Conservation (phyloP, 1,140 invertebrate species). For the Apolygus lucorum region DNA sequence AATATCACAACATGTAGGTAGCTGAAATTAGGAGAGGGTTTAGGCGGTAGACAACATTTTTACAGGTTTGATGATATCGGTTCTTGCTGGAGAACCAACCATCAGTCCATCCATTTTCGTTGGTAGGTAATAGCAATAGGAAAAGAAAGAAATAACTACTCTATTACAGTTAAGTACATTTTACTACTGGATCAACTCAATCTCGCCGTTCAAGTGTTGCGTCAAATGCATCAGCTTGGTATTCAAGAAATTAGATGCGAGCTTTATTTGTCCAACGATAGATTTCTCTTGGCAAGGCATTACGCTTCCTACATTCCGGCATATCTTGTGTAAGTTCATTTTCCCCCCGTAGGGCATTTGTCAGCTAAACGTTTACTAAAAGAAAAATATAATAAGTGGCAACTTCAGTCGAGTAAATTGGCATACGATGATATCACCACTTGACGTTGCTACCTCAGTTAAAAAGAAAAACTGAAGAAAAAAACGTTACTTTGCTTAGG, state of each 20-base stretch:
- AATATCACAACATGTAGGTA: not conserved
- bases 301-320: not conserved
- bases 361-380: not conserved
- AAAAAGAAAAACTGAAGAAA: too few relatives aligned
- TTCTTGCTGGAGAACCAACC: not conserved
- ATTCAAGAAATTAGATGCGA: not conserved
- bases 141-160: not conserved
- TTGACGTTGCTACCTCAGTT: not conserved
- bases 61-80: not conserved
- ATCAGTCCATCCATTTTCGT: not conserved
- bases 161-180: not conserved
- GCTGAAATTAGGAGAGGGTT: not conserved
- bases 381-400: not conserved
- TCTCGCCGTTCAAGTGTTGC: not conserved
- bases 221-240: not conserved
- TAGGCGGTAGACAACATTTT: not conserved
- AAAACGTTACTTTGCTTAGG: not conserved
- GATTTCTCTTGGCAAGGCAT: not conserved
- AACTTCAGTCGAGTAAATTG: not conserved
- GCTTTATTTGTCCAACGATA: not conserved
- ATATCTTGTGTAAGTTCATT: not conserved
- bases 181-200: too few relatives aligned
- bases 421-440: slow-evolving; percentile 3
- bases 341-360: not conserved
- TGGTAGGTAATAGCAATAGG: not conserved